Evolutionary conservation across 2,888 invertebrate genomes (phyloP), one percentile per base, ranked within the genome.

Genomic region (Chironomus riparius): DNA sequence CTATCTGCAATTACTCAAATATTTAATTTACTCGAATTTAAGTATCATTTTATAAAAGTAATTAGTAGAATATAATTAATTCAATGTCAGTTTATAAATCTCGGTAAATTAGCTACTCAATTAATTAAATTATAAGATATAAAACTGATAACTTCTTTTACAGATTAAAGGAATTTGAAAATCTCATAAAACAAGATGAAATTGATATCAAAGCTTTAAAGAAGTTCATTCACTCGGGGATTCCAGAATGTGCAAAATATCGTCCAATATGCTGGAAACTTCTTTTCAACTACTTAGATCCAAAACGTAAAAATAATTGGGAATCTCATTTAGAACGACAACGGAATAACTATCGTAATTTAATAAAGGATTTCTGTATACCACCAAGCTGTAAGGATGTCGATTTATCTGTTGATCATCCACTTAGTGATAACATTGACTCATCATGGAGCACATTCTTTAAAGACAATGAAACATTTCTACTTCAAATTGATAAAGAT

Each of bases 401-500:
- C 0, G 86, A 86, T n/a, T 79, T 80, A 70, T 79, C 80, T 12
- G 80, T 80, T 56, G 95, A 95, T 83, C 94, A 99, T 88, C 99
- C 98, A 0, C 85, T 99, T 73, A 97, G 94, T 83, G 91, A 93
- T n/a, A 94, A 93, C 80, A 97, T 98, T 0, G 93, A 95, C 79
- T 97, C 97, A 82, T 92, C 95, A 70, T 99, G 99, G 99, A 92
- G 92, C 80, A 92, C 91, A 3, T 98, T 92, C 84, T 99, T 99
- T 84, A 94, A 93, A 83, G 98, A 99, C 83, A 99, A 99, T 83
- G 97, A 98, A 85, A 96, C 98, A 77, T 76, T 76, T 69, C 85
- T 99, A 61, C 85, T 97, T 65, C 99, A 99, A 87, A 98, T 99
- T 80, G 98, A 98, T 83, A 98, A 98, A 83, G 97, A 98, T 85